A percentile compares a stretch with the other conserved stretches of the same genome.
Evolutionary conservation across 1,140 invertebrate species (phyloP).

Genomic region (Drosophila quadrilineata): DNA sequence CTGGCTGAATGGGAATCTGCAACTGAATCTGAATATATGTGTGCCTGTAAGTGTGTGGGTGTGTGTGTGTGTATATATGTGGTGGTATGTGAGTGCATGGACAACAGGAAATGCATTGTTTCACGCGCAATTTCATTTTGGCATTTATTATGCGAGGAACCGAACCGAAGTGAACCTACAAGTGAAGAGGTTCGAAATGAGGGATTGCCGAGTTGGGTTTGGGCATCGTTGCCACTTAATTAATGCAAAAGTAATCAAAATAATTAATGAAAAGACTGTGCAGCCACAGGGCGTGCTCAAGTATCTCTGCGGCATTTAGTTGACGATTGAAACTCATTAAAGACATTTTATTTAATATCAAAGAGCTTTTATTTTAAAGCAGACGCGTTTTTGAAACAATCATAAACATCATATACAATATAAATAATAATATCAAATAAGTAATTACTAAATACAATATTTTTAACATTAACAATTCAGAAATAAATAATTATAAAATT

Average conservation of each 20-base stretch:
- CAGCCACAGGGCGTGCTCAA: conserved; percentile 4
- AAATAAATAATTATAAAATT: no score
- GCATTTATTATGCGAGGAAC: conserved; percentile 43
- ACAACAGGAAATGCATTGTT: conserved; percentile 70
- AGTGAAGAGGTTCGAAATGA: neutral
- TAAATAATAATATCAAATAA: neutral
- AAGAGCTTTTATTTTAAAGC: no score
- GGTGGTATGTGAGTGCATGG: conserved; percentile 21
- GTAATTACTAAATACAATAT: no score
- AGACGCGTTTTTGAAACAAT: no score
- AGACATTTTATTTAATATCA: no score
- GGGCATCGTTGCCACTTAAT: conserved; percentile 35
- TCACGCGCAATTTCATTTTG: conserved; percentile 70
- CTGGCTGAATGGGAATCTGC: conserved; percentile 17
- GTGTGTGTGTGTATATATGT: neutral
- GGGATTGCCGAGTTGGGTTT: neutral
- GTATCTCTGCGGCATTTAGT: conserved; percentile 16
- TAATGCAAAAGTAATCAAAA: conserved; percentile 60
- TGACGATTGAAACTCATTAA: no score
- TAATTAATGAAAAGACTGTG: conserved; percentile 56
- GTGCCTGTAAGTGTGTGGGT: conserved; percentile 6
- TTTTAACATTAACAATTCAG: no score
- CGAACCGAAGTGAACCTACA: conserved; percentile 1
- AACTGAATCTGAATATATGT: conserved; percentile 28
- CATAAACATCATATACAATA: no score